Percentiles rank a stretch among this genome's conserved stretches.
Evolutionary conservation across 2,113 vertebrate genomes (phyloP).

Genomic region (Apodemus speciosus): DNA sequence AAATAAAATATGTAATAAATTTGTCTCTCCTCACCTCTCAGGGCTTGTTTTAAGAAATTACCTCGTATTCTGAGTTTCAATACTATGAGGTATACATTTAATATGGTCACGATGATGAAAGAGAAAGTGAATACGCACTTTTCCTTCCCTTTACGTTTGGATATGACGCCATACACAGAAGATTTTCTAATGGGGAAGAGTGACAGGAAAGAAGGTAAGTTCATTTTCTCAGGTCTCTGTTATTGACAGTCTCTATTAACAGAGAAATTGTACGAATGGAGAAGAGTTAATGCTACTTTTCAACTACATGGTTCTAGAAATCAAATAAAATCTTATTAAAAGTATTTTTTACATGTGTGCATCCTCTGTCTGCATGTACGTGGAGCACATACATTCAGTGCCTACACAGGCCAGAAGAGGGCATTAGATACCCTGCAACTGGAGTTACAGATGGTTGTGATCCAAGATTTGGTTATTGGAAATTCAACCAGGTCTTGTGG

Average conservation of each 20-base stretch:
- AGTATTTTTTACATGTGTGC: neutral
- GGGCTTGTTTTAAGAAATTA: slow-evolving; percentile 99
- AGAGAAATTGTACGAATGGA: neutral
- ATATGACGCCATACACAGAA: slow-evolving; percentile 99
- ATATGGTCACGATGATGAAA: slow-evolving; percentile 99
- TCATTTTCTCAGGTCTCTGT: slow-evolving; percentile 31
- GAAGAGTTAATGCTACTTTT: neutral
- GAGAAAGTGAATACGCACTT: slow-evolving; percentile 99
- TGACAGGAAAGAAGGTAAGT: slow-evolving; percentile 95
- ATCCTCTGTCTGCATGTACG: neutral
- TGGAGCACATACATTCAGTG: neutral
- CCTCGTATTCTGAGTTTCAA: slow-evolving; percentile 99
- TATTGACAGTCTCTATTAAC: neutral
- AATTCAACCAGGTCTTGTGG: neutral
- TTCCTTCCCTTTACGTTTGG: slow-evolving; percentile 96
- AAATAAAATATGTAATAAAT: slow-evolving; percentile 37
- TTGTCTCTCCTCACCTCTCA: slow-evolving; percentile 74
- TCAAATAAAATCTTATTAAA: slow-evolving; percentile 25
- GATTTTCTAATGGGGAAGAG: slow-evolving; percentile 99
- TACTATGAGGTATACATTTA: slow-evolving; percentile 99
- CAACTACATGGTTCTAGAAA: slow-evolving; percentile 2
- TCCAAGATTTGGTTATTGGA: neutral
- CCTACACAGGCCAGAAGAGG: neutral
- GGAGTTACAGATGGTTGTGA: neutral
- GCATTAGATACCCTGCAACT: neutral